These are phyloP conservation scores for Centruroides sculpturatus DNA, from an alignment of 1,140 invertebrate species.

Conservation along the genomic window DNA sequence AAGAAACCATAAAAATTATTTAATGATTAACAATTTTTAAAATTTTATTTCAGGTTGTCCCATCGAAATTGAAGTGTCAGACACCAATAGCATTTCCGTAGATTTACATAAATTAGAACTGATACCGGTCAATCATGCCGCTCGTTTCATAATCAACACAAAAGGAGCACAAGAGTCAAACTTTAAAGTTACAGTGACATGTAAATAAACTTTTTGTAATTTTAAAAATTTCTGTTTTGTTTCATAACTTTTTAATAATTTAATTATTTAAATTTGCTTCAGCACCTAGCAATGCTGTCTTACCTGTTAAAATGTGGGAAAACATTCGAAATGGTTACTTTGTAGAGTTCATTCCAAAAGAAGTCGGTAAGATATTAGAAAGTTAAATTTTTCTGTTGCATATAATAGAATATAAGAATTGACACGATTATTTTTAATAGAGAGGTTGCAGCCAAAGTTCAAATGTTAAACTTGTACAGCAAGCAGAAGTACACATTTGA, in stretches of 20 bases:
- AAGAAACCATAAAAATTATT: too few relatives aligned
- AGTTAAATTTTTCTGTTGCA: too few relatives aligned
- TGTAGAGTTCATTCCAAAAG: slow-evolving; percentile 75
- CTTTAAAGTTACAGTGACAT: slow-evolving; percentile 70
- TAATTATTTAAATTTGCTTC: slow-evolving; percentile 19
- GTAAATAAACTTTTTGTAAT: slow-evolving; percentile 24
- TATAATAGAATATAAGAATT: too few relatives aligned
- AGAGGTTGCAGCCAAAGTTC: too few relatives aligned
- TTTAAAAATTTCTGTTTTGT: background rate
- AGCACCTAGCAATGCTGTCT: slow-evolving; percentile 40
- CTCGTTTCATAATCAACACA: slow-evolving; percentile 75
- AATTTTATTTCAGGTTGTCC: slow-evolving; percentile 48
- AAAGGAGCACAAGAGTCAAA: slow-evolving; percentile 68
- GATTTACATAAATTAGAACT: slow-evolving; percentile 66
- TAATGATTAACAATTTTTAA: background rate
- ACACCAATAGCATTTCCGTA: slow-evolving; percentile 55
- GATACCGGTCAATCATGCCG: slow-evolving; percentile 70
- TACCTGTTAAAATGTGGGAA: slow-evolving; percentile 78
- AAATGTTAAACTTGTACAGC: too few relatives aligned
- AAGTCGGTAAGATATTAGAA: slow-evolving; percentile 44
- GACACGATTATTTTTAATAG: too few relatives aligned
- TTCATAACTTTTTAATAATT: too few relatives aligned
- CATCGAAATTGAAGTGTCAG: slow-evolving; percentile 66
- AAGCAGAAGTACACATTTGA: too few relatives aligned
- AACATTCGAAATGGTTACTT: slow-evolving; percentile 70